Conservation (phyloP, 64 coral and sea anemone genomes). For the Orbicella faveolata region DNA sequence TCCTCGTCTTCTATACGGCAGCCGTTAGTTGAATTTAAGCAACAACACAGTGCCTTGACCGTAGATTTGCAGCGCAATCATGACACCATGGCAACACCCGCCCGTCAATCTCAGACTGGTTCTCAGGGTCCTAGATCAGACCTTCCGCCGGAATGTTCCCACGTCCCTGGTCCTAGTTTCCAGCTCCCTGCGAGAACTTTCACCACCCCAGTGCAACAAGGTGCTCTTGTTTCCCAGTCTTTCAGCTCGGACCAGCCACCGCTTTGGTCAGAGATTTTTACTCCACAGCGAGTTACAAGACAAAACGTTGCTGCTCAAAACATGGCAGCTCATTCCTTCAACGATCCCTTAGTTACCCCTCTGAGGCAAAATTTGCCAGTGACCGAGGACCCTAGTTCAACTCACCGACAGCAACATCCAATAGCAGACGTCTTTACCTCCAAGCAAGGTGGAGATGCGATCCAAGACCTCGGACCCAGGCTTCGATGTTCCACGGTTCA, state of each 20-base stretch:
- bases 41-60: not conserved
- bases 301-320: not conserved
- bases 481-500: constrained; percentile 1
- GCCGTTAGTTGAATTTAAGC: not conserved
- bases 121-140: not conserved
- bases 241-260: not conserved
- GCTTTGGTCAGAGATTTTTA: not conserved
- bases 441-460: not conserved
- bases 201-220: not conserved
- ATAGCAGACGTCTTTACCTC: not conserved
- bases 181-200: not conserved
- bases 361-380: not conserved
- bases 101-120: not conserved
- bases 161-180: not conserved
- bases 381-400: not conserved
- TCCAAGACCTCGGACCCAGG: not conserved
- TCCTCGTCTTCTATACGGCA: not conserved
- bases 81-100: not conserved
- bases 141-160: not conserved
- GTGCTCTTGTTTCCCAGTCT: not conserved
- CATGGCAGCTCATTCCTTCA: not conserved
- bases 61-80: not conserved
- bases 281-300: not conserved
- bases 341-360: not conserved
- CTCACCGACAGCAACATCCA: not conserved